Percentiles rank a stretch among this genome's conserved stretches.
phyloP scores from a whole-genome alignment of 2,797 vertebrate genomes.

The Enteromius trimaculatus region DNA sequence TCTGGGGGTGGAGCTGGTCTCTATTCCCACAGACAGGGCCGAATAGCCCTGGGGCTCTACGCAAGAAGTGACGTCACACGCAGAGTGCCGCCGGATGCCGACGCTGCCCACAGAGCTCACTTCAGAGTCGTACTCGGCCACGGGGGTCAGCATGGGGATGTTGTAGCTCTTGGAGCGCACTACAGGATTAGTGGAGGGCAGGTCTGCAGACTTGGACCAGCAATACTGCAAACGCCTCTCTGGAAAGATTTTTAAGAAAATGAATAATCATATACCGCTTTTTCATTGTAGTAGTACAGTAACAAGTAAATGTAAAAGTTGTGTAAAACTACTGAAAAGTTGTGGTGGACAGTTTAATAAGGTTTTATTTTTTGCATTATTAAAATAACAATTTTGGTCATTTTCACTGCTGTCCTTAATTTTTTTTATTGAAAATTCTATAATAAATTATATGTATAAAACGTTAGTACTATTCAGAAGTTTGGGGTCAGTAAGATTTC shows the following conservation, averaged over 20 bases:
- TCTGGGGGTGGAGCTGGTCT: constrained; percentile 73
- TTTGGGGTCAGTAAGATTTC: background rate
- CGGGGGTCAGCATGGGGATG: constrained; percentile 93
- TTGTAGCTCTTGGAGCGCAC: constrained; percentile 98
- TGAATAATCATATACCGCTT: background rate
- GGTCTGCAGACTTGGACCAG: constrained; percentile 84
- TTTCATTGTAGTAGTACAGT: background rate
- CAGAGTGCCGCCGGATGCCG: constrained; percentile 90
- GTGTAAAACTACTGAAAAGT: too few relatives aligned
- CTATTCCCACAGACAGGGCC: constrained; percentile 77
- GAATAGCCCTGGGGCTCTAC: constrained; percentile 83
- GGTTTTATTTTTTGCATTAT: background rate
- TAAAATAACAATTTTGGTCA: background rate
- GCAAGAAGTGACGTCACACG: constrained; percentile 94
- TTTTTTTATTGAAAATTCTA: background rate
- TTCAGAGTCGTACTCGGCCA: constrained; percentile 93
- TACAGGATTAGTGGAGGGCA: constrained; percentile 88
- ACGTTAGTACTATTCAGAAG: background rate
- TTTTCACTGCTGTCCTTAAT: background rate
- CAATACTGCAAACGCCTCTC: constrained; percentile 89
- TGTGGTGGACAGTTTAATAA: background rate
- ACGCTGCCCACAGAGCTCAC: constrained; percentile 78
- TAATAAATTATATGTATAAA: background rate
- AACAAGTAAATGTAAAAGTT: too few relatives aligned
- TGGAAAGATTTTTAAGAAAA: constrained; percentile 65